A percentile compares a stretch with the other conserved stretches of the same genome.
Evolutionary conservation across 2,797 vertebrate genomes (phyloP).

Genomic region (Carcharodon carcharias): DNA sequence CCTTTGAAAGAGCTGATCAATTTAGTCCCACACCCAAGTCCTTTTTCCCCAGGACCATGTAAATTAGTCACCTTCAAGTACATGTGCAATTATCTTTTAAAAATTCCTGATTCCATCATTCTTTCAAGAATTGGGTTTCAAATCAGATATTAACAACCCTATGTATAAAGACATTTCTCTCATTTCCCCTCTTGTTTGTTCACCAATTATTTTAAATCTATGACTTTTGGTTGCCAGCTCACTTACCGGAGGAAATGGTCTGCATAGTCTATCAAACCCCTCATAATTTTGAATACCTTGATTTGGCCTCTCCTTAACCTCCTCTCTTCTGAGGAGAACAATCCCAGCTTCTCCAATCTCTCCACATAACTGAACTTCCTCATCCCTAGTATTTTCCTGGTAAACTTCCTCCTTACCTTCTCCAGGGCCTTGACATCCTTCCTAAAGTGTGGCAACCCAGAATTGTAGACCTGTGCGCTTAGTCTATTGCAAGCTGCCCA

Average conservation of each 20-base stretch:
- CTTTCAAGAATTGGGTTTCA: background rate
- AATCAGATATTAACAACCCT: background rate
- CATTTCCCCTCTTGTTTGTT: background rate
- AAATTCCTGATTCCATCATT: background rate
- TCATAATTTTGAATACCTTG: background rate
- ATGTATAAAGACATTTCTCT: background rate
- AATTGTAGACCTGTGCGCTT: background rate
- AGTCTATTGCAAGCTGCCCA: background rate
- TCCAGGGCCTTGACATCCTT: too few species aligned
- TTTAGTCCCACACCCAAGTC: background rate
- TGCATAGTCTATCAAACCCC: too few species aligned
- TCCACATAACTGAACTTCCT: background rate
- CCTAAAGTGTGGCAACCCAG: too few species aligned
- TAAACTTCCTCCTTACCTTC: background rate
- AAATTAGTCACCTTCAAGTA: background rate
- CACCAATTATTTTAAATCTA: background rate
- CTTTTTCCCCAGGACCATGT: background rate
- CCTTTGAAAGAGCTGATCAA: background rate
- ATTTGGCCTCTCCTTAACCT: background rate
- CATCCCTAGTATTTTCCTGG: background rate
- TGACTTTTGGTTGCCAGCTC: too few species aligned
- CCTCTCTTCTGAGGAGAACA: too few species aligned
- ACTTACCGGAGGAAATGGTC: background rate
- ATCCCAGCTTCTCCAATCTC: background rate
- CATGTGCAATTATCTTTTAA: background rate